A percentile compares a stretch with the other conserved stretches of the same genome.
Conservation (phyloP, 2,113 vertebrate species). For the Odontesthes bonariensis region DNA sequence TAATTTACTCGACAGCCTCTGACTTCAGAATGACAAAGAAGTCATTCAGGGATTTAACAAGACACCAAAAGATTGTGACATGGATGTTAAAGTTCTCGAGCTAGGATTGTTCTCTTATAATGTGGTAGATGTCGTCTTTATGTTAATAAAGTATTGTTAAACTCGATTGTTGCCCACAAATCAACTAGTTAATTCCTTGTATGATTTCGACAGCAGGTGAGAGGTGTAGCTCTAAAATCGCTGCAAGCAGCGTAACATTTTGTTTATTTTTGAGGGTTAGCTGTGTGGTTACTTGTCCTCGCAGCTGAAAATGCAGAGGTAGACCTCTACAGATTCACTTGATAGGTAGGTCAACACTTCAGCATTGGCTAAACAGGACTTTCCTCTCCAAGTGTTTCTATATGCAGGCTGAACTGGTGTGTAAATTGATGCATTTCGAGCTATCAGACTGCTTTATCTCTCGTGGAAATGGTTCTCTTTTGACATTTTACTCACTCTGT, state of each 20-base stretch:
- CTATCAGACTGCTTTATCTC: neutral
- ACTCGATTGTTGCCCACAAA: neutral
- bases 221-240: slow-evolving; percentile 1
- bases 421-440: no score
- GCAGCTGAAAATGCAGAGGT: no score
- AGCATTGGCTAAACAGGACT: no score
- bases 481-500: neutral
- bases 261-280: neutral
- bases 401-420: no score
- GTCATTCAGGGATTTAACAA: slow-evolving; percentile 21
- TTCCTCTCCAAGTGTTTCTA: no score
- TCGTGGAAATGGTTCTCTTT: neutral
- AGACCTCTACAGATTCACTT: no score
- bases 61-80: slow-evolving; percentile 22
- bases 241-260: neutral
- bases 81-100: slow-evolving; percentile 19
- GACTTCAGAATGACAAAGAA: neutral
- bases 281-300: no score
- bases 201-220: slow-evolving; percentile 3
- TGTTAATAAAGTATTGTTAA: no score
- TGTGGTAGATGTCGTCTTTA: slow-evolving; percentile 13
- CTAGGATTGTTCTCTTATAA: slow-evolving; percentile 13
- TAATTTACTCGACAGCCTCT: no score
- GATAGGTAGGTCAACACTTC: no score
- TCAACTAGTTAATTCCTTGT: neutral